Evolutionary conservation across 92 coral and sea anemone genomes (phyloP), one percentile per base, ranked within the genome.

Genomic region (Parazoanthus swiftii): DNA sequence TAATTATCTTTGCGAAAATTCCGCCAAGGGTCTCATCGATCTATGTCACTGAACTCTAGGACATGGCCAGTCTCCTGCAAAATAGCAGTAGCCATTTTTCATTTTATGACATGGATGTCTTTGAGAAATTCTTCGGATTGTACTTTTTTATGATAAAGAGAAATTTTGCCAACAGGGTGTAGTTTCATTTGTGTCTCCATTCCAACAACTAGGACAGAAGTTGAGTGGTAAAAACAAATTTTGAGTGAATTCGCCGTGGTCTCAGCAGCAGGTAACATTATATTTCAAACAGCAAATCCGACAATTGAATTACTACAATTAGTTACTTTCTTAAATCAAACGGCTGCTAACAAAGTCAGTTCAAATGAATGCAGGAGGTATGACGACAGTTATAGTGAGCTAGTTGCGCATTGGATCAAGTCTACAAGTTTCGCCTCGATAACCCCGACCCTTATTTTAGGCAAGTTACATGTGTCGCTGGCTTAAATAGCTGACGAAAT

Each of bases 201-300:
- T 36, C 13, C 43, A 8, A 33, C 33, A 63, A 36, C 74, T 42
- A 67, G 54, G 38, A 43, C 39, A 5, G 86, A 26, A 56, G 56
- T 23, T 26, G 29, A 48, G 58, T 10, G 37, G 74, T 38, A 18
- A 63, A 23, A 82, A 83, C 86, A 70, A 83, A 83, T 14, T 44
- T 29, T 25, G 77, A 26, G 58, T 33, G 42, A 11, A 25, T 14
- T 43, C 18, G 44, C 59, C 77, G 75, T 83, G 44, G 85, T 77
- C 74, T 58, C 46, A 81, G 50, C 33, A 35, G 51, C 48, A 81
- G 79, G 39, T 71, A 84, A 84, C 77, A 84, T 43, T 38, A 39
- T 39, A 35, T 84, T 48, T 84, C 87, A 76, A 76, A 76, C 48
- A 25, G 58, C 87, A 71, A 84, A 84, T 29, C 43, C 87, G 79